Percentiles rank a stretch among this genome's conserved stretches.
These are phyloP conservation scores for Hermetia illucens DNA, from an alignment of 1,140 invertebrate species.

Conservation along the genomic window DNA sequence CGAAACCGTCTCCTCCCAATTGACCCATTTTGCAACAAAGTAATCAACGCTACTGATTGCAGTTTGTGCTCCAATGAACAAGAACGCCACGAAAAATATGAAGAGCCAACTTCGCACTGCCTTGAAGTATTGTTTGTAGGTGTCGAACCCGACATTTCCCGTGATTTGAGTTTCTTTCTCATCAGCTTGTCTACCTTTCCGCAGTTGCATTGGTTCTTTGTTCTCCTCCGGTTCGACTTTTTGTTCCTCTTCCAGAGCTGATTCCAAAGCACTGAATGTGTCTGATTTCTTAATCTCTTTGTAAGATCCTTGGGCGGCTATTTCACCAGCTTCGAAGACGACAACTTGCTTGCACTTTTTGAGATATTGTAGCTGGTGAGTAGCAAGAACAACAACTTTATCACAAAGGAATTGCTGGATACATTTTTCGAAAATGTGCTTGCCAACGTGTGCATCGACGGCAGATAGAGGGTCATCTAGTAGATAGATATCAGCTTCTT, in stretches of 20 bases:
- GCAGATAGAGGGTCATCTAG: constrained; percentile 65
- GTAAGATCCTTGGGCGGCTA: constrained; percentile 17
- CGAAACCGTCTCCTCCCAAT: constrained; percentile 26
- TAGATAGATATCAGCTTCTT: constrained; percentile 44
- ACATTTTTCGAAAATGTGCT: constrained; percentile 54
- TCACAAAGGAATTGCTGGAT: constrained; percentile 47
- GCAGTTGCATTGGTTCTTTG: too few relatives aligned
- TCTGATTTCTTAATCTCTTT: constrained; percentile 17
- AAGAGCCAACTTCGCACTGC: constrained; percentile 47
- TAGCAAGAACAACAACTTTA: constrained; percentile 59
- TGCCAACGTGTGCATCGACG: constrained; percentile 59
- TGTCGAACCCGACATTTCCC: constrained; percentile 30
- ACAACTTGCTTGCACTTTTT: constrained; percentile 52
- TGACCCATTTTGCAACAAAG: constrained; percentile 59
- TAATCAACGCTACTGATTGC: constrained; percentile 57
- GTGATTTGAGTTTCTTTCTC: constrained; percentile 29
- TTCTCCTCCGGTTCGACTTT: too few relatives aligned
- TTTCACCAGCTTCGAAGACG: constrained; percentile 39
- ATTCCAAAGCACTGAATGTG: too few relatives aligned
- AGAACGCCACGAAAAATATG: constrained; percentile 38
- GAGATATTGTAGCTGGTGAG: constrained; percentile 73
- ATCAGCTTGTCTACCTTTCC: too few relatives aligned
- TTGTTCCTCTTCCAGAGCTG: constrained; percentile 25
- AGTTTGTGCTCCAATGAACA: constrained; percentile 50
- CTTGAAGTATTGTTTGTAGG: constrained; percentile 54